phyloP scores from a whole-genome alignment of 2,888 invertebrate species.

The Ichneumoninae sp. region DNA sequence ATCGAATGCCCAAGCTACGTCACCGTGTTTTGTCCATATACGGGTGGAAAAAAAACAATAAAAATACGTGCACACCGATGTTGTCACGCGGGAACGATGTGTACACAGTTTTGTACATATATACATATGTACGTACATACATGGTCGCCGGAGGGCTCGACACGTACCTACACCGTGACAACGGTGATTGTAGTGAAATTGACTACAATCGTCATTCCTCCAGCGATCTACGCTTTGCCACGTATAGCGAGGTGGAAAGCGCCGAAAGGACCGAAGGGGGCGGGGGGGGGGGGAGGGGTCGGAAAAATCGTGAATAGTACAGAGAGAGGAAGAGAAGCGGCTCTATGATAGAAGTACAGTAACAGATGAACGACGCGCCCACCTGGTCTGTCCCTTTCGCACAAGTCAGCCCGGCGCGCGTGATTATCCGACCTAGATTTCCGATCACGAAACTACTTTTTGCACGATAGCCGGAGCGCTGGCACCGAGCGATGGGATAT shows the following conservation, averaged over 20 bases:
- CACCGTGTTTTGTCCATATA: neutral
- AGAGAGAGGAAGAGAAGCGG: slow-evolving; percentile 22
- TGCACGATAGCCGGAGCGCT: slow-evolving; percentile 45
- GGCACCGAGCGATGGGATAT: slow-evolving; percentile 55
- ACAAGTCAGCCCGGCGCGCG: slow-evolving; percentile 41
- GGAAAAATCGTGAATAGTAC: slow-evolving; percentile 13
- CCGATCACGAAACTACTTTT: slow-evolving; percentile 66
- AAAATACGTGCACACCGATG: neutral
- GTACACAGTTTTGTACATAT: slow-evolving; percentile 32
- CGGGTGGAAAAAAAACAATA: slow-evolving; percentile 1
- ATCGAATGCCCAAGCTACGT: slow-evolving; percentile 8
- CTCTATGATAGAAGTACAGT: neutral
- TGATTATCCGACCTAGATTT: slow-evolving; percentile 68
- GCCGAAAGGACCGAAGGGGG: neutral
- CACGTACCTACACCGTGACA: slow-evolving; percentile 50
- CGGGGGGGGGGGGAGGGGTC: neutral
- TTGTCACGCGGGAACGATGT: neutral
- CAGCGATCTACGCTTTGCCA: slow-evolving; percentile 42
- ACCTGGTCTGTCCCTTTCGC: slow-evolving; percentile 50
- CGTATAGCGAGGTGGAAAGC: slow-evolving; percentile 25
- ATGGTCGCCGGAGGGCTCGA: neutral
- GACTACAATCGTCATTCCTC: slow-evolving; percentile 58
- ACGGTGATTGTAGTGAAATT: slow-evolving; percentile 62
- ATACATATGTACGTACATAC: too few relatives aligned
- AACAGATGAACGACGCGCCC: slow-evolving; percentile 24